Conservation (phyloP, 2,797 vertebrate genomes). For the Takifugu rubripes region DNA sequence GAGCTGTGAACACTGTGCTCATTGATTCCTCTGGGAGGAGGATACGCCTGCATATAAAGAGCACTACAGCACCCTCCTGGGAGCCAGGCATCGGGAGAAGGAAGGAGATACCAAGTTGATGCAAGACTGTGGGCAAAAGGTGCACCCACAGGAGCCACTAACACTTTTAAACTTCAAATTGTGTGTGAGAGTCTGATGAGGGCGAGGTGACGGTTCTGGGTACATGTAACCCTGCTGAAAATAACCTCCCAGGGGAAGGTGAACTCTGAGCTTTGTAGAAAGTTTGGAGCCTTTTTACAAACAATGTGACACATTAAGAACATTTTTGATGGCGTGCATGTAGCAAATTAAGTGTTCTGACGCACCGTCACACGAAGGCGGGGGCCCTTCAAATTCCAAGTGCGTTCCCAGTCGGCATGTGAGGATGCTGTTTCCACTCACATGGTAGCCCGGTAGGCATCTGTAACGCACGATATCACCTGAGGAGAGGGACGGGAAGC, state of each 20-base stretch:
- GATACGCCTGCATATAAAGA: conserved; percentile 39
- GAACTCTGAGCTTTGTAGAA: background rate
- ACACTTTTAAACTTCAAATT: conserved; percentile 26
- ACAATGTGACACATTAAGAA: too few relatives aligned
- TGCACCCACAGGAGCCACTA: conserved; percentile 24
- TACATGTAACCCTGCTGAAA: conserved; percentile 24
- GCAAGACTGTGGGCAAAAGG: conserved; percentile 34
- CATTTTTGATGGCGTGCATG: too few relatives aligned
- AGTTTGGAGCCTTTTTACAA: too few relatives aligned
- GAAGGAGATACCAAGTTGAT: conserved; percentile 39
- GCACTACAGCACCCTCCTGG: conserved; percentile 43
- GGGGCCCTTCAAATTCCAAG: conserved; percentile 93
- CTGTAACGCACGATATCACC: conserved; percentile 93
- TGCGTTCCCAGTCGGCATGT: conserved; percentile 89
- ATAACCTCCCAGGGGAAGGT: conserved; percentile 12
- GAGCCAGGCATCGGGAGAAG: conserved; percentile 46
- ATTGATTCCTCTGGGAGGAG: conserved; percentile 45
- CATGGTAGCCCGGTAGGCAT: conserved; percentile 90
- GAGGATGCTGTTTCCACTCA: conserved; percentile 89
- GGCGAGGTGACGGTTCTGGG: conserved; percentile 12
- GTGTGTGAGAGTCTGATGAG: conserved; percentile 23
- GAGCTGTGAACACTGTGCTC: conserved; percentile 26
- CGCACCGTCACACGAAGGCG: conserved; percentile 94
- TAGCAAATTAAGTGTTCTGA: background rate
- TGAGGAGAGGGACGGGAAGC: conserved; percentile 53